A percentile compares a stretch with the other conserved stretches of the same genome.
Evolutionary conservation across 64 coral and sea anemone genomes (phyloP).

Genomic region (Acropora tenuis): DNA sequence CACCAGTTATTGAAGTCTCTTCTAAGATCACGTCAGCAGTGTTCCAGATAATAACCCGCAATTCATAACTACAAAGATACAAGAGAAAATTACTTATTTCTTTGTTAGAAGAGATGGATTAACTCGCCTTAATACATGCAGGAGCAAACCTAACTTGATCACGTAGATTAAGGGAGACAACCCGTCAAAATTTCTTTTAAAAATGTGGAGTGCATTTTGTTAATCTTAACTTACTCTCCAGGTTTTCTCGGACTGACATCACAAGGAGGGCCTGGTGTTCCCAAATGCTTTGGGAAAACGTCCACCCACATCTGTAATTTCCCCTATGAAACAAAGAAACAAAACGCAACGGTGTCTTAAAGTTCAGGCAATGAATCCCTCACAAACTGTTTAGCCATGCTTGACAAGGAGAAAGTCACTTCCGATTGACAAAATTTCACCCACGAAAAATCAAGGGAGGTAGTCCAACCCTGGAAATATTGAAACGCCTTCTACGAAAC

Average conservation of each 20-base stretch:
- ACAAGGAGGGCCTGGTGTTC: constrained; percentile 78
- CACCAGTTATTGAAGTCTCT: constrained; percentile 84
- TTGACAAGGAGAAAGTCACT: no score
- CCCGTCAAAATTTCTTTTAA: neutral
- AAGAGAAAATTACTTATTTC: neutral
- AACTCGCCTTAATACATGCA: no score
- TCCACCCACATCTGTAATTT: constrained; percentile 91
- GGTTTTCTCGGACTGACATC: constrained; percentile 77
- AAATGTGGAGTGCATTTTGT: neutral
- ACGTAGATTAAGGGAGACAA: neutral
- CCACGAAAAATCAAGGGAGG: no score
- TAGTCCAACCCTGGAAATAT: no score
- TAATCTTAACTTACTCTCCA: constrained; percentile 59
- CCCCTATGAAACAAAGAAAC: constrained; percentile 47
- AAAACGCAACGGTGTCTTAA: neutral
- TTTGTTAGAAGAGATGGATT: no score
- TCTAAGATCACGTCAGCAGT: constrained; percentile 85
- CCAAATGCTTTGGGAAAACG: constrained; percentile 90
- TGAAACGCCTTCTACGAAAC: no score
- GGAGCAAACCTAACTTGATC: neutral
- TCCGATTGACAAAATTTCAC: no score
- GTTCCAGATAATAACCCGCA: constrained; percentile 90
- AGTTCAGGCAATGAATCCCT: neutral
- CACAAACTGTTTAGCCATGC: neutral
- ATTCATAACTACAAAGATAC: constrained; percentile 54